Evolutionary conservation across 1,140 invertebrate genomes (phyloP), one percentile per base, ranked within the genome.

Genomic region (Gryon sp.): DNA sequence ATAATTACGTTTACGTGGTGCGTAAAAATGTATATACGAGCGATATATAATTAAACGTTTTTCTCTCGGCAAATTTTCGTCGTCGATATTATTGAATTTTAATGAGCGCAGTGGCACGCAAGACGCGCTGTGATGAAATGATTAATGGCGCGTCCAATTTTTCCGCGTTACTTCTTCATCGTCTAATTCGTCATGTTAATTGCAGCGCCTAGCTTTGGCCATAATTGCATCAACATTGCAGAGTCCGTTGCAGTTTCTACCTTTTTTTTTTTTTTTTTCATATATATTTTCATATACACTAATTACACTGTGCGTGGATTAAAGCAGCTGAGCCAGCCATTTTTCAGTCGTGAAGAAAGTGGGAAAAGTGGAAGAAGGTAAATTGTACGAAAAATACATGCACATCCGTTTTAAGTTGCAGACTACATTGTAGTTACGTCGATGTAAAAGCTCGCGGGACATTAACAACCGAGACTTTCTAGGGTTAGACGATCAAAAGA

Each of bases 1-100:
- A 18, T 76, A 65, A 76, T 76, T 76, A 70, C 65, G 60, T 70
- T 69, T 69, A n/a, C n/a, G n/a, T n/a, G n/a, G n/a, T n/a, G n/a
- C n/a, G n/a, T n/a, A n/a, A n/a, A n/a, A n/a, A n/a, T n/a, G n/a
- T n/a, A n/a, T n/a, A 59, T 52, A 38, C n/a, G 5, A 16, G n/a
- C 5, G 22, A 24, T 63, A 63, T 57, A 57, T 76, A 69, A 76
- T 76, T 76, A 59, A 76, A 68, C 34, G 40, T 14, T 69, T 76
- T 68, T n/a, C n/a, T n/a, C 32, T 53, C 50, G 34, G 32, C 32
- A 12, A 9, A 55, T 76, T 76, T 75, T 76, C 57, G 7, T 48
- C 14, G 34, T 4, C 12, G 8, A 69, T 55, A 68, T n/a, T n/a
- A n/a, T 63, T 69, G 63, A 69, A 63, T 57, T 63, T 76, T 69